Evolutionary conservation across 2,888 invertebrate genomes (phyloP).

Genomic region (Caenorhabditis sp.): DNA sequence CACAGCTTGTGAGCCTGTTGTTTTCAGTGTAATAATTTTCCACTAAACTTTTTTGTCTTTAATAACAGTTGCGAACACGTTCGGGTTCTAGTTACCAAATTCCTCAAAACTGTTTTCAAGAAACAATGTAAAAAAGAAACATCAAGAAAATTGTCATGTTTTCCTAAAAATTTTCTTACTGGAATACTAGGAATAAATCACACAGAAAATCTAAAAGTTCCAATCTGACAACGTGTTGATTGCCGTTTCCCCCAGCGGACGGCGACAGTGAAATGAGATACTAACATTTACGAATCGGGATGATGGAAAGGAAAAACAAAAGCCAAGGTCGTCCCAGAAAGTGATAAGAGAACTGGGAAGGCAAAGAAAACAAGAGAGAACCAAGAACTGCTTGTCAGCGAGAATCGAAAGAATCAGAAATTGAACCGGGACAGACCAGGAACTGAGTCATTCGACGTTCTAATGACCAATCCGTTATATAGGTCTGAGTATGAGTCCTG

Average conservation of each 20-base stretch:
- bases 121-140: too few relatives aligned
- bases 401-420: too few relatives aligned
- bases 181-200: not conserved
- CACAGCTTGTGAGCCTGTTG: too few relatives aligned
- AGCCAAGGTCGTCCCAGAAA: slow-evolving; percentile 39
- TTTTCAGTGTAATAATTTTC: slow-evolving; percentile 37
- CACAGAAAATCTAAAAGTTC: not conserved
- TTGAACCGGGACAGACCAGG: too few relatives aligned
- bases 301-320: slow-evolving; percentile 31
- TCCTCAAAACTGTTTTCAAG: too few relatives aligned
- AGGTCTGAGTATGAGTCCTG: too few relatives aligned
- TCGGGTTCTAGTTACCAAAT: too few relatives aligned
- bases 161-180: not conserved
- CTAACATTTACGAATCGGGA: slow-evolving; percentile 25
- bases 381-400: slow-evolving; percentile 24
- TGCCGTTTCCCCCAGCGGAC: not conserved
- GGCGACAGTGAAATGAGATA: slow-evolving; percentile 30
- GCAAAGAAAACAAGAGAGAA: slow-evolving; percentile 13
- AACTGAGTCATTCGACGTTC: too few relatives aligned
- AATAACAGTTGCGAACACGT: too few relatives aligned
- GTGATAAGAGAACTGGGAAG: slow-evolving; percentile 30
- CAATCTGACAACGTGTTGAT: slow-evolving; percentile 2
- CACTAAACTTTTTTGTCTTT: slow-evolving; percentile 24
- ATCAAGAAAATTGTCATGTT: too few relatives aligned
- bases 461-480: not conserved